Conservation (phyloP, 1,140 invertebrate genomes). For the Drosophila triauraria region DNA sequence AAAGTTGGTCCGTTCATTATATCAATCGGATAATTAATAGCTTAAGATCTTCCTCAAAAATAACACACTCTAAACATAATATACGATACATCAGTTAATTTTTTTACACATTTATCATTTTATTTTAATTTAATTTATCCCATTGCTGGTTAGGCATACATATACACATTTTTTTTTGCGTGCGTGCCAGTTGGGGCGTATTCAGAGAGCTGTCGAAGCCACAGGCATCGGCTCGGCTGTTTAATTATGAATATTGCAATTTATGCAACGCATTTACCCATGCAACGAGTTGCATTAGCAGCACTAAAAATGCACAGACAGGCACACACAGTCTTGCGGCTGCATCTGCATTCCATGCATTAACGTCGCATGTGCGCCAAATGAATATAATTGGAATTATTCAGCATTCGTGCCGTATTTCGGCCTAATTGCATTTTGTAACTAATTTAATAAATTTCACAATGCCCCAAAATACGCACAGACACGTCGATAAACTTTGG, state of each 20-base stretch:
- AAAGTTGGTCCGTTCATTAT: background rate
- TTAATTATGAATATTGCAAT: constrained; percentile 75
- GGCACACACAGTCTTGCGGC: constrained; percentile 34
- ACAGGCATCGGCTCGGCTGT: constrained; percentile 39
- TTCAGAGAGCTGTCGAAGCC: constrained; percentile 33
- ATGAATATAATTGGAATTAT: constrained; percentile 71
- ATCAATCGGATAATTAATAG: no score
- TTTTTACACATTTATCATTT: no score
- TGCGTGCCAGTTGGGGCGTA: constrained; percentile 1
- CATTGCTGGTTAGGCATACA: no score
- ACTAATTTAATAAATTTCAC: constrained; percentile 73
- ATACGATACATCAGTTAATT: no score
- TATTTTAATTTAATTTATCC: no score
- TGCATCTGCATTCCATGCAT: constrained; percentile 51
- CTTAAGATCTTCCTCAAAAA: no score
- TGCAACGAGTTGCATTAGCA: constrained; percentile 57
- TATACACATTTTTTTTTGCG: background rate
- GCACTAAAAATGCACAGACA: constrained; percentile 44
- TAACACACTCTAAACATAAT: no score
- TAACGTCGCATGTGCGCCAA: constrained; percentile 57
- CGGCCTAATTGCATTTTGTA: constrained; percentile 71
- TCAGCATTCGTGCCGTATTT: constrained; percentile 44
- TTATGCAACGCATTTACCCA: constrained; percentile 60
- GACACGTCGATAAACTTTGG: background rate
- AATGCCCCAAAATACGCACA: constrained; percentile 37